Base-by-base conservation (phyloP, 2,113 vertebrate species). In the Anhinga rufa region DNA sequence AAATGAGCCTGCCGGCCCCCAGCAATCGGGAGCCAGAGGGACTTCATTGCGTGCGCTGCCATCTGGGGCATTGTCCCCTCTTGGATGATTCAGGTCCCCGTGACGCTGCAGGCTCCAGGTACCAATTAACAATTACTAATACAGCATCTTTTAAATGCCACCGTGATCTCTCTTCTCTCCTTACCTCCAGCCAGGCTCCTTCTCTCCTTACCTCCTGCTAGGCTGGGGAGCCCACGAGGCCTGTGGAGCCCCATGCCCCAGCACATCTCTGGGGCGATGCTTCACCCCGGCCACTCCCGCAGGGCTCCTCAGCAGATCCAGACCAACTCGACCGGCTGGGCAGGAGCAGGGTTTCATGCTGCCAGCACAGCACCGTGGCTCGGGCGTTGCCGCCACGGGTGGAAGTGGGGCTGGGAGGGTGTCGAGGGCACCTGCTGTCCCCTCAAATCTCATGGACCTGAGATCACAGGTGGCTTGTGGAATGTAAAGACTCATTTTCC, bases 81-180 rank as follows among this genome's bases (percentile, higher is more conserved):
- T 65, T 2, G 1, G 68, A 6, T 94, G 96, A 94, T 74, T 95
- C 95, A 94, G 71, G 76, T 70, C 15, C 69, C 86, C 3, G 1
- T 93, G 95, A 90, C 2, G 4, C 80, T 42, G 65, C 2, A 1
- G 54, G 61, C 34, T 78, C 13, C 65, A 48, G 52, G 88, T 66
- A 58, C 31, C 48, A 86, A 93, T 90, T 94, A 93, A 69, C 40
- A 34, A 81, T 85, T 49, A 66, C 29, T 77, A 80, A 82, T 10
- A 13, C 0, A 3, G 32, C 57, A 26, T 44, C 20, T 55, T 65
- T 19, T 36, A 31, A 82, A 72, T 3, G 3, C 26, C 71, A 22
- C 36, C 7, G 1, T 2, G 1, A 57, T 62, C 29, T 60, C 78
- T 40, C 34, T 55, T 12, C 60, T 28, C 84, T 21, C 48, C 58